A percentile compares a stretch with the other conserved stretches of the same genome.
Evolutionary conservation across 2,797 vertebrate genomes (phyloP).

Genomic region (Diceros bicornis): DNA sequence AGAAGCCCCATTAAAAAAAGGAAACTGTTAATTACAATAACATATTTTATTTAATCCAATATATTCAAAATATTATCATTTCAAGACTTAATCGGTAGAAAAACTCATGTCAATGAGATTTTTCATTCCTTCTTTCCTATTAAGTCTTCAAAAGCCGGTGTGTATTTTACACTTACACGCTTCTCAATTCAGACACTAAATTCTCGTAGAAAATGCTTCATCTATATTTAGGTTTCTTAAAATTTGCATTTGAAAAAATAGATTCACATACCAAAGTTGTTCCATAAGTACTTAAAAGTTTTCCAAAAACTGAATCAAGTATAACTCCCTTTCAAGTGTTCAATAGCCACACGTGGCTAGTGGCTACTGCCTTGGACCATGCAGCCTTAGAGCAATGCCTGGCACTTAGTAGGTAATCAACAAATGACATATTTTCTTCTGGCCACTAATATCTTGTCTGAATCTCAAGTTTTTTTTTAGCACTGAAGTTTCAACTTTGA

Average conservation of each 20-base stretch:
- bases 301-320: conserved; percentile 40
- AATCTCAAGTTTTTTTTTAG: background rate
- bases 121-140: conserved; percentile 35
- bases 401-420: background rate
- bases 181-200: conserved; percentile 35
- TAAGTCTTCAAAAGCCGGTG: conserved; percentile 54
- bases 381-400: background rate
- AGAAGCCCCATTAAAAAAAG: conserved; percentile 29
- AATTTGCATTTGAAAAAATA: conserved; percentile 59
- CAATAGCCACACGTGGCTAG: background rate
- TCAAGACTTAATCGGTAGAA: conserved; percentile 43
- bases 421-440: background rate
- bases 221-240: conserved; percentile 58
- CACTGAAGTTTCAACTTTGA: background rate
- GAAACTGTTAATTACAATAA: conserved; percentile 35
- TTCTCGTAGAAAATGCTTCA: conserved; percentile 52
- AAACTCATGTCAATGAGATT: conserved; percentile 31
- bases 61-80: conserved; percentile 64
- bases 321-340: background rate
- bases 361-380: background rate
- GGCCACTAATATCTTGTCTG: background rate
- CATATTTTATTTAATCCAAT: conserved; percentile 51
- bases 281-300: conserved; percentile 58
- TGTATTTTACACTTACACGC: conserved; percentile 10
- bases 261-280: background rate